Evolutionary conservation across 2,888 invertebrate genomes (phyloP), one percentile per base, ranked within the genome.

Genomic region (Allophyes oxyacanthae): DNA sequence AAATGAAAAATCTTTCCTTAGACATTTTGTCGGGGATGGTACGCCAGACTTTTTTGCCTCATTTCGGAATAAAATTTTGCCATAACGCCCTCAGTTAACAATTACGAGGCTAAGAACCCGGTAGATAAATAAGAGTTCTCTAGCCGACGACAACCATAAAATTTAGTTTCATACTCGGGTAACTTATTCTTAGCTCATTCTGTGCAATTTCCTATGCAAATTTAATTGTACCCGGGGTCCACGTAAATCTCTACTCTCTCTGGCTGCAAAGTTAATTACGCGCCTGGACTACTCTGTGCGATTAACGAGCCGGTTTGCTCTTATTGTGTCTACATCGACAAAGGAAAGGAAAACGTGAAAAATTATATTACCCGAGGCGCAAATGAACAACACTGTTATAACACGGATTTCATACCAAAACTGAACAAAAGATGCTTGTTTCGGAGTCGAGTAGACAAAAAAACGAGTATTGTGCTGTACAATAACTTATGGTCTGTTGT

Each of bases 171-270:
- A 83, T 81, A 79, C 81, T 75, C 78, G 80, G 80, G 73, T 83
- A 88, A 90, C 91, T 91, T 91, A 91, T 90, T 91, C 92, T 91
- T 91, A 87, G 90, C 86, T 87, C 81, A 88, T 90, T 88, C 89
- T 79, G 85, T 90, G 87, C 92, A 92, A 93, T 94, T 92, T 92
- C 90, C 92, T 92, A 94, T 94, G 93, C 92, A 94, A 93, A 94
- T 92, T 92, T 94, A 92, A 94, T 92, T 92, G 92, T 91, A 84
- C 92, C 91, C 91, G 83, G 79, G 87, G 89, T 89, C 86, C 90
- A 85, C 89, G 92, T 94, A 94, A 94, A 94, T 94, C 93, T 92
- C 90, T 85, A 83, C 77, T 78, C 87, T 88, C 87, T 85, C 87
- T 83, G 76, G 83, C 85, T 88, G 90, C 88, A 89, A 91, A 93